These are phyloP conservation scores for Orchesellides sinensis DNA, from an alignment of 2,888 invertebrate genomes.

Conservation along the genomic window DNA sequence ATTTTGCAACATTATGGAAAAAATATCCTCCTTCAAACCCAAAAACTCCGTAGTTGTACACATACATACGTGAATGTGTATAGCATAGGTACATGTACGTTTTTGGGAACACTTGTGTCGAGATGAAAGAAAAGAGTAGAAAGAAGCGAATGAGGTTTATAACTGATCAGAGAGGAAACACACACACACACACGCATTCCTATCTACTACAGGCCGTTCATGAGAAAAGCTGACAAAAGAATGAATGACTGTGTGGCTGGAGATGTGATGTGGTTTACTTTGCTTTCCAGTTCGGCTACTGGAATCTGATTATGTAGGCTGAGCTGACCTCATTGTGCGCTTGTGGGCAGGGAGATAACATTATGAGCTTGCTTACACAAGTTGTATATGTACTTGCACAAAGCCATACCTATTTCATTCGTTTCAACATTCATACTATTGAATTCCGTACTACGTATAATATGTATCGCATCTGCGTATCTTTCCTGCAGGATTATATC, in stretches of 20 bases:
- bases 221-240: constrained; percentile 24
- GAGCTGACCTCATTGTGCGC: constrained; percentile 39
- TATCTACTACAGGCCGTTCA: constrained; percentile 9
- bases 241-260: constrained; percentile 10
- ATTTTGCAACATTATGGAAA: no score
- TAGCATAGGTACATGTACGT: no score
- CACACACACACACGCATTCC: no score
- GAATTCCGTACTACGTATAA: neutral
- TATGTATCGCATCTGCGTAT: neutral
- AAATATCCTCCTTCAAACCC: no score
- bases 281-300: constrained; percentile 42
- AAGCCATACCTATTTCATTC: neutral
- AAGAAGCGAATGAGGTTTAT: neutral
- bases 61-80: no score
- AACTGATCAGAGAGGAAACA: neutral
- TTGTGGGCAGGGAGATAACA: constrained; percentile 20
- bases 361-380: neutral
- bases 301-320: constrained; percentile 37
- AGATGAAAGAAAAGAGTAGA: neutral
- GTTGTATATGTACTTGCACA: no score
- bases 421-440: neutral
- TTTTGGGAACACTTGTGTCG: no score
- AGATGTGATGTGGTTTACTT: constrained; percentile 38
- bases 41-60: no score
- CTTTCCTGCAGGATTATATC: no score